phyloP scores from a whole-genome alignment of 2,113 vertebrate species.

The Notothenia coriiceps region DNA sequence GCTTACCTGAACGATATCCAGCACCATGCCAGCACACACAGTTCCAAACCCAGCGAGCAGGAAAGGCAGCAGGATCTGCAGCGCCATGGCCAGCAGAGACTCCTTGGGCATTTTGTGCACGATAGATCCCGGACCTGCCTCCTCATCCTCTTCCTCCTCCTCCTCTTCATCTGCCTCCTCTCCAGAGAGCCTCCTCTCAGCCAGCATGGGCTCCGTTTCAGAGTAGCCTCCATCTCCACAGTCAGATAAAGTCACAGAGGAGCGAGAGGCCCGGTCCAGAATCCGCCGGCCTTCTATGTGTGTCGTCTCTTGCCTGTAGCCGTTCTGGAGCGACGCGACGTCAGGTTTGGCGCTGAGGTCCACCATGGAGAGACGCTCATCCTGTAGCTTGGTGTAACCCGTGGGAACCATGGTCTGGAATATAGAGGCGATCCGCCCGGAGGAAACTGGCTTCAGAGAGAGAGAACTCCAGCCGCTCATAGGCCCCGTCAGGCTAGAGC shows the following conservation, averaged over 20 bases:
- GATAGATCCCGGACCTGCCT: constrained; percentile 23
- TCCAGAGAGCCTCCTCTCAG: constrained; percentile 73
- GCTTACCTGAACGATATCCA: constrained; percentile 95
- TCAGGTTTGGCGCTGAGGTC: constrained; percentile 88
- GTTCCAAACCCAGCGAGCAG: constrained; percentile 96
- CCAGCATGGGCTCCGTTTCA: constrained; percentile 91
- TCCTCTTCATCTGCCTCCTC: constrained; percentile 66
- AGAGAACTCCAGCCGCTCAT: constrained; percentile 87
- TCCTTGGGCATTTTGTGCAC: constrained; percentile 88
- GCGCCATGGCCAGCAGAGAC: constrained; percentile 90
- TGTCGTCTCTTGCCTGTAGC: constrained; percentile 84
- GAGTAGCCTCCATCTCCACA: constrained; percentile 81
- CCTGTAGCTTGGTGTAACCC: constrained; percentile 91
- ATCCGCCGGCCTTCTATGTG: constrained; percentile 87
- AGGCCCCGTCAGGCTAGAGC: constrained; percentile 82
- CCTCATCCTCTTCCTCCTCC: constrained; percentile 55
- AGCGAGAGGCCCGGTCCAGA: constrained; percentile 84
- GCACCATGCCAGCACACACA: constrained; percentile 96
- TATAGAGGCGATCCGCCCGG: constrained; percentile 87
- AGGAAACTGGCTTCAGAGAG: constrained; percentile 86
- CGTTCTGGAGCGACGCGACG: constrained; percentile 83
- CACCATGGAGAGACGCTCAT: constrained; percentile 91
- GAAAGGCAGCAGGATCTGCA: constrained; percentile 95
- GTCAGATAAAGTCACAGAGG: constrained; percentile 85
- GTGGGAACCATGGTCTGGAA: constrained; percentile 95